Percentiles rank a stretch among this genome's conserved stretches.
Evolutionary conservation across 2,888 invertebrate genomes (phyloP).

Genomic region (Eristalinus aeneus): DNA sequence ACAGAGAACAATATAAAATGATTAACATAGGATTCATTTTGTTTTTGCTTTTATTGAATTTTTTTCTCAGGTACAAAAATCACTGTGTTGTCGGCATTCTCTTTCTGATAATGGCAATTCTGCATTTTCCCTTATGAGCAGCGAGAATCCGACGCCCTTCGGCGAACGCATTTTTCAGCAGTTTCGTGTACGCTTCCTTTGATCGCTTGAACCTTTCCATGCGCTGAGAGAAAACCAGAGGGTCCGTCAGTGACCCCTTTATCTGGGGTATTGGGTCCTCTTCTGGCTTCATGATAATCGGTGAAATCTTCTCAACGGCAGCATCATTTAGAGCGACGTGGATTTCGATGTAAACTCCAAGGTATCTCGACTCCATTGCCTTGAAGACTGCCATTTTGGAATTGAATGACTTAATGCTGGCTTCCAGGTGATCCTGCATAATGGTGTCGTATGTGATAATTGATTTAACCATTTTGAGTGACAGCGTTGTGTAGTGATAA

Average conservation of each 20-base stretch:
- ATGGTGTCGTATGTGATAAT: background rate
- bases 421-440: background rate
- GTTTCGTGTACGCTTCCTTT: background rate
- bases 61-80: background rate
- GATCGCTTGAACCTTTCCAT: background rate
- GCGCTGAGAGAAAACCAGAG: background rate
- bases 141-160: background rate
- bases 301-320: background rate
- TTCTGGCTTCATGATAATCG: background rate
- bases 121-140: background rate
- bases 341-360: background rate
- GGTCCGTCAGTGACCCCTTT: background rate
- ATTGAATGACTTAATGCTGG: background rate
- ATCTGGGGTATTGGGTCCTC: background rate
- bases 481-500: background rate
- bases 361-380: background rate
- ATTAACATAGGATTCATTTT: too few relatives aligned
- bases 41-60: too few relatives aligned
- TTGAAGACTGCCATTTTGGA: background rate
- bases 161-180: background rate
- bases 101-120: background rate
- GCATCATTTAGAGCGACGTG: background rate
- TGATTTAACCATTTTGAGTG: background rate
- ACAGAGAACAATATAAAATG: too few relatives aligned
- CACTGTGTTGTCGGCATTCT: background rate